Evolutionary conservation across 2,888 invertebrate species (phyloP).

Genomic region (Himalopsyche kuldschensis): DNA sequence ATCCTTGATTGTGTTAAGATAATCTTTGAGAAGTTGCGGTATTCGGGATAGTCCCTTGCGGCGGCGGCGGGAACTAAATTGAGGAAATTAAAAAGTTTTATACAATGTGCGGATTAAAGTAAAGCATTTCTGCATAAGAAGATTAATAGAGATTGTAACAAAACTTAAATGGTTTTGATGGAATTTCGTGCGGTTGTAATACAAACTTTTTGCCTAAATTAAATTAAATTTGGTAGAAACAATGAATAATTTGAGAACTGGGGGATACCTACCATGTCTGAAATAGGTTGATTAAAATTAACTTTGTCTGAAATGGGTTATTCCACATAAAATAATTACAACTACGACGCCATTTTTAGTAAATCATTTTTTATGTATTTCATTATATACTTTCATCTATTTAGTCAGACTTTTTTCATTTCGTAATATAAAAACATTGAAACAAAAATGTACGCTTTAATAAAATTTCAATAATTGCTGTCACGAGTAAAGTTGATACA

Average conservation of each 20-base stretch:
- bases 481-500: too few species aligned
- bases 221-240: not conserved
- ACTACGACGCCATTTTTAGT: too few species aligned
- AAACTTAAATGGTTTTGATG: not conserved
- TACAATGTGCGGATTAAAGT: slow-evolving; percentile 13
- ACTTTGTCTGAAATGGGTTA: too few species aligned
- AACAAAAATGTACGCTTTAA: too few species aligned
- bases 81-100: slow-evolving; percentile 25
- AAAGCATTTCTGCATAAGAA: slow-evolving; percentile 2
- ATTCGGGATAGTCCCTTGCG: not conserved
- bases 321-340: too few species aligned
- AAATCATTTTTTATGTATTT: too few species aligned
- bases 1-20: not conserved
- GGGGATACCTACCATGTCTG: not conserved
- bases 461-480: too few species aligned
- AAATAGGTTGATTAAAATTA: too few species aligned
- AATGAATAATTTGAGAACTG: not conserved
- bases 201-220: not conserved
- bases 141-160: not conserved
- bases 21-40: not conserved
- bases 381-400: too few species aligned
- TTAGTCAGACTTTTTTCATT: too few species aligned
- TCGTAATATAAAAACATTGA: too few species aligned
- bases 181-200: not conserved
- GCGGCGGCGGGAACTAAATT: slow-evolving; percentile 3